Evolutionary conservation across 2,113 vertebrate genomes (phyloP).

Genomic region (Rhinopomastus cyanomelas): DNA sequence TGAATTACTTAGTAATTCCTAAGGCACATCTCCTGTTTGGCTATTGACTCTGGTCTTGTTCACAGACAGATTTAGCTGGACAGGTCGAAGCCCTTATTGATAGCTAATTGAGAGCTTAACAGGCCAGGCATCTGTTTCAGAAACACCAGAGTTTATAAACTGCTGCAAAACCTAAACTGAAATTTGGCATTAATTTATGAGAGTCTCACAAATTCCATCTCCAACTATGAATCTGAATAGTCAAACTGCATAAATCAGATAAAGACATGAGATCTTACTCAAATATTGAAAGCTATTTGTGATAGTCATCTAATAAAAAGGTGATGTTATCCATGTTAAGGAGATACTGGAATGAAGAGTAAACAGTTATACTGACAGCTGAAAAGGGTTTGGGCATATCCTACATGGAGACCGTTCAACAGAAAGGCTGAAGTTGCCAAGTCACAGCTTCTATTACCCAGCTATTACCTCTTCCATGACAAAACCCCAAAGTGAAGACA

Average conservation of each 20-base stretch:
- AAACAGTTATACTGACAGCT: neutral
- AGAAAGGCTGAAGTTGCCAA: neutral
- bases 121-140: neutral
- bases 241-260: neutral
- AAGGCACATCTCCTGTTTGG: neutral
- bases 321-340: neutral
- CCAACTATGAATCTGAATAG: neutral
- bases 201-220: neutral
- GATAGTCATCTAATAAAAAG: neutral
- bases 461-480: no score
- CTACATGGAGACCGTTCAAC: neutral
- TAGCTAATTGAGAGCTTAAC: neutral
- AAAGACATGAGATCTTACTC: neutral
- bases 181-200: conserved; percentile 5
- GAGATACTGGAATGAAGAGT: neutral
- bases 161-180: neutral
- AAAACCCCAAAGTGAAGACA: neutral
- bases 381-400: neutral
- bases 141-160: conserved; percentile 1
- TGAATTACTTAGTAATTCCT: neutral
- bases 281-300: neutral
- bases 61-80: neutral
- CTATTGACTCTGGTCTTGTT: neutral
- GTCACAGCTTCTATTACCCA: neutral
- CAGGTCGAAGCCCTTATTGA: neutral